Evolutionary conservation across 2,797 vertebrate species (phyloP).

Genomic region (Lagodon rhomboides): DNA sequence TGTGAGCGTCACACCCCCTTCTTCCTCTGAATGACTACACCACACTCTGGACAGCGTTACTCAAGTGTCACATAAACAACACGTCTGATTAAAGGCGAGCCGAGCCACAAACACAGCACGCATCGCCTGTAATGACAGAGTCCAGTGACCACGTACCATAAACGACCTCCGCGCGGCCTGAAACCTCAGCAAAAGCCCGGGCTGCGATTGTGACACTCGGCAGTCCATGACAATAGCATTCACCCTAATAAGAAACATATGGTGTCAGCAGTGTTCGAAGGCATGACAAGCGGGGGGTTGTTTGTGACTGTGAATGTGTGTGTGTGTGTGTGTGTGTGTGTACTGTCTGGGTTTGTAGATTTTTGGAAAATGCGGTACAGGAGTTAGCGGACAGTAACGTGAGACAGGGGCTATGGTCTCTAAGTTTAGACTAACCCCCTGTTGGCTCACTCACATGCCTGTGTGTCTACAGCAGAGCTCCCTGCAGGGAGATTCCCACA

Average conservation of each 20-base stretch:
- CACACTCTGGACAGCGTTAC: slow-evolving; percentile 2
- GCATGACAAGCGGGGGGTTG: slow-evolving; percentile 22
- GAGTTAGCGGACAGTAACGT: slow-evolving; percentile 73
- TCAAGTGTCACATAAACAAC: slow-evolving; percentile 18
- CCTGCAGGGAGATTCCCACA: slow-evolving; percentile 77
- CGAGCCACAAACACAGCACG: slow-evolving; percentile 5
- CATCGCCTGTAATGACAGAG: slow-evolving; percentile 23
- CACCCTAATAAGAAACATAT: slow-evolving; percentile 66
- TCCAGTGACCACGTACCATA: slow-evolving; percentile 28
- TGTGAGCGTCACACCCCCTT: slow-evolving; percentile 17
- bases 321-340: slow-evolving; percentile 26
- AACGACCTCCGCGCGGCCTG: slow-evolving; percentile 31
- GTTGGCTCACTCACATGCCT: slow-evolving; percentile 74
- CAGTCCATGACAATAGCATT: slow-evolving; percentile 66
- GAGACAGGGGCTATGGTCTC: slow-evolving; percentile 75
- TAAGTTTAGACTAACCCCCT: slow-evolving; percentile 85
- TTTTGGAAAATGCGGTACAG: slow-evolving; percentile 48
- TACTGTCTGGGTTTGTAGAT: slow-evolving; percentile 39
- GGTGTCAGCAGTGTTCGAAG: slow-evolving; percentile 55
- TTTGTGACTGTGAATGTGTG: slow-evolving; percentile 10
- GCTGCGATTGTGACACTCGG: slow-evolving; percentile 59
- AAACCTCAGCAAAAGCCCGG: slow-evolving; percentile 50
- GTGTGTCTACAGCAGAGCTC: slow-evolving; percentile 61
- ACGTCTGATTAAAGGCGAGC: slow-evolving; percentile 17
- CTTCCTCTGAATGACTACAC: slow-evolving; percentile 2